Evolutionary conservation across 2,113 vertebrate species (phyloP).

Genomic region (Thalassoma bifasciatum): DNA sequence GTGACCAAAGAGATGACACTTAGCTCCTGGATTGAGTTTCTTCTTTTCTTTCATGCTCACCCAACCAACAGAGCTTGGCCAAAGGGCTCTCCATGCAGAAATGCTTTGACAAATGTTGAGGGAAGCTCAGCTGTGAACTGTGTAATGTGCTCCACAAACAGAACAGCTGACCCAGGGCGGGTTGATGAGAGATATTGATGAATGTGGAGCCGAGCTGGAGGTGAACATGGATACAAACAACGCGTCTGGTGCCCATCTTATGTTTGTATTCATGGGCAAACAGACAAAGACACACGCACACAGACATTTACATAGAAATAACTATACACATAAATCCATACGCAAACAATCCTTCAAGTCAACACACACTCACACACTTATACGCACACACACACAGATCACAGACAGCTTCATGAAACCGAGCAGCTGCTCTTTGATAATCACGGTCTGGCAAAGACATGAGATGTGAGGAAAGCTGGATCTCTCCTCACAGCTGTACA

Average conservation of each 20-base stretch:
- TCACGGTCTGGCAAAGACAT: slow-evolving; percentile 55
- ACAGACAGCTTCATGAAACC: slow-evolving; percentile 41
- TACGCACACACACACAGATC: slow-evolving; percentile 30
- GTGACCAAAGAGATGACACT: too few species aligned
- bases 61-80: too few species aligned
- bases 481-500: slow-evolving; percentile 39
- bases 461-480: slow-evolving; percentile 36
- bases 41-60: too few species aligned
- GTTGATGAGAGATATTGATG: slow-evolving; percentile 23
- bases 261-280: slow-evolving; percentile 4
- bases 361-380: slow-evolving; percentile 2
- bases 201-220: slow-evolving; percentile 17
- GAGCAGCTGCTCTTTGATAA: slow-evolving; percentile 73
- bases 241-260: slow-evolving; percentile 3
- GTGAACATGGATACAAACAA: slow-evolving; percentile 6
- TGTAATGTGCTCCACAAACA: neutral
- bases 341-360: slow-evolving; percentile 1
- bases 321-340: neutral
- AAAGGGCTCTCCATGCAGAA: too few species aligned
- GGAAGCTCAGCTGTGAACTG: neutral
- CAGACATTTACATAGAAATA: slow-evolving; percentile 21
- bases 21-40: too few species aligned
- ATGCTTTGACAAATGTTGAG: neutral
- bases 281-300: slow-evolving; percentile 3
- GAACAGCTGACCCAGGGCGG: slow-evolving; percentile 17